Evolutionary conservation across 2,113 vertebrate species (phyloP), one percentile per base, ranked within the genome.

Genomic region (Acrocephalus arundinaceus): DNA sequence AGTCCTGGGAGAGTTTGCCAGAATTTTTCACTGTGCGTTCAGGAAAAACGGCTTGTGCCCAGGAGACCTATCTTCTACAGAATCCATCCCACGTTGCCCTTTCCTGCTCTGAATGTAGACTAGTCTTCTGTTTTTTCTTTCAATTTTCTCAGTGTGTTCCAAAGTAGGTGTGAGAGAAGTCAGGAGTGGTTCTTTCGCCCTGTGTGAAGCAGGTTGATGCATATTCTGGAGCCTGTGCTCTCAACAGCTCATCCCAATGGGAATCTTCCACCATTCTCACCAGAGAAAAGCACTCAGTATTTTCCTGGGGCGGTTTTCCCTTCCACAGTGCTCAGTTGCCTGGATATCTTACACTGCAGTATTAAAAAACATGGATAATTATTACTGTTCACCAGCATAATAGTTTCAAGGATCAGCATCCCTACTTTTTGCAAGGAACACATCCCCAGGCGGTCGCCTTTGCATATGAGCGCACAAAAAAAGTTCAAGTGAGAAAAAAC

Each of bases 371-470:
- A 62, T 1, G 30, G 91, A 51, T 86, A 58, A 77, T 90, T 48
- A 73, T 93, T 94, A 63, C 76, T 70, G 84, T 55, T 96, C 35
- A 0, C 62, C 67, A 52, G 67, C 66, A 88, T 65, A 90, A 73
- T 28, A 63, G 75, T 82, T 88, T 88, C 79, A 72, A 86, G 79
- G 80, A 85, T 61, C 79, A 90, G 91, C 93, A 83, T 95, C 89
- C 91, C 72, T 61, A 24, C 67, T 77, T 93, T 90, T 83, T 13
- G 7, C 72, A 84, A 93, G 89, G 28, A 94, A 77, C 83, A 46
- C 46, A 91, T 62, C 92, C 90, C 74, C 76, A 59, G 83, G 92
- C 86, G 23, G 68, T 27, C 45, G 62, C 83, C 70, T 93, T 92
- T 59, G 72, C 79, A 8, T n/a, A 67, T 24, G 58, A 79, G 49